Conservation (phyloP, 2,113 vertebrate species). For the Peucedramus taeniatus region DNA sequence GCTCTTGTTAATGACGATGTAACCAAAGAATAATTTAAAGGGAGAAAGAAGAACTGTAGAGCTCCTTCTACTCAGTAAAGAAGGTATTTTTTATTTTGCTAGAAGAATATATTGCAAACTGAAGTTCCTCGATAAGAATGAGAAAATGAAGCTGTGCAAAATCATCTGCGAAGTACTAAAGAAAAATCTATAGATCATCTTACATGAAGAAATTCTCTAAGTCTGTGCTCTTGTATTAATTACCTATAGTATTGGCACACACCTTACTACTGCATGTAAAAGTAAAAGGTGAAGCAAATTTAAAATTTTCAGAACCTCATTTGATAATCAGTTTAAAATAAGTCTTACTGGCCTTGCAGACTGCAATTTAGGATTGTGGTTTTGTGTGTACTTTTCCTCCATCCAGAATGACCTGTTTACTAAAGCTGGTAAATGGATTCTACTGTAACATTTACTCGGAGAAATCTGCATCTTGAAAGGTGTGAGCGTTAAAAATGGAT, state of each 20-base stretch:
- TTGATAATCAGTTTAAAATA: background rate
- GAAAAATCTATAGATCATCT: background rate
- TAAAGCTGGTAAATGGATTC: background rate
- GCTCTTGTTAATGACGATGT: background rate
- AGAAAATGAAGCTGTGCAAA: background rate
- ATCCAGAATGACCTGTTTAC: background rate
- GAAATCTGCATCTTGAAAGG: background rate
- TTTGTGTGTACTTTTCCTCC: background rate
- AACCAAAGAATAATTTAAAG: background rate
- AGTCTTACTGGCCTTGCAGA: background rate
- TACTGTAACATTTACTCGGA: slow-evolving; percentile 11
- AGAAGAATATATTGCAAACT: background rate
- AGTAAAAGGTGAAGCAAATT: background rate
- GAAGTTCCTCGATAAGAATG: background rate
- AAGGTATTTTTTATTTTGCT: background rate
- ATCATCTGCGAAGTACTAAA: background rate
- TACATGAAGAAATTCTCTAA: background rate
- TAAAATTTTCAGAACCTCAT: background rate
- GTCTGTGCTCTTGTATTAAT: background rate
- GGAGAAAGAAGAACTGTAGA: background rate
- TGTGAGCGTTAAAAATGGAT: background rate
- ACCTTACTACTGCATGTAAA: background rate
- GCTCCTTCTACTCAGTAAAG: background rate
- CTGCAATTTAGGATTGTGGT: background rate
- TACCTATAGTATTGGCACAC: background rate